Percentiles rank a stretch among this genome's conserved stretches.
These are phyloP conservation scores for Acanthosepion esculentum DNA, from an alignment of 2,888 invertebrate genomes.

Conservation along the genomic window DNA sequence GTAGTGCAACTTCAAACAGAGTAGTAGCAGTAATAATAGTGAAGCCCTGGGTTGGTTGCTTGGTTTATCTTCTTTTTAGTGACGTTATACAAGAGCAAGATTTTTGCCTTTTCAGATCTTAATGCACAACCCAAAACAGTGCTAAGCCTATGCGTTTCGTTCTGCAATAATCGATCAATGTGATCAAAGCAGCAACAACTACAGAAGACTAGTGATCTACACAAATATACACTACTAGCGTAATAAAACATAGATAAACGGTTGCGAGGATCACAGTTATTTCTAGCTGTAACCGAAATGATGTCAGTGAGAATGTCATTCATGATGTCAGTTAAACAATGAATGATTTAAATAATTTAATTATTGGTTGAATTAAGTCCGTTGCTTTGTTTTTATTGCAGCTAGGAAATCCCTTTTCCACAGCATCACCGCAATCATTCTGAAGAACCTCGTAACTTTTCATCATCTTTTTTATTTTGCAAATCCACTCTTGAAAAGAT, in stretches of 20 bases:
- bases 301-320: too few relatives aligned
- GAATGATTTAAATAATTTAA: too few relatives aligned
- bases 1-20: background rate
- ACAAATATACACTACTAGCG: background rate
- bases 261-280: background rate
- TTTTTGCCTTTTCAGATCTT: background rate
- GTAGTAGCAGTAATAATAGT: slow-evolving; percentile 17
- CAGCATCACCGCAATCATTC: too few relatives aligned
- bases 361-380: background rate
- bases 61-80: slow-evolving; percentile 1
- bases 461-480: too few relatives aligned
- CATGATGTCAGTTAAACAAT: background rate
- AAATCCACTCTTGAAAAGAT: too few relatives aligned
- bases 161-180: background rate
- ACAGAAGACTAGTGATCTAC: background rate
- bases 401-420: too few relatives aligned
- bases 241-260: background rate
- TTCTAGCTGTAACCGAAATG: background rate
- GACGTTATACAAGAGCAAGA: too few relatives aligned
- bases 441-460: too few relatives aligned
- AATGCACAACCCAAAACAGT: background rate
- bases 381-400: background rate
- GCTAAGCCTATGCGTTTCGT: background rate
- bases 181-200: background rate
- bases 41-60: background rate